Percentiles rank a stretch among this genome's conserved stretches.
These are phyloP conservation scores for Ivindomyrus marchei DNA, from an alignment of 2,113 vertebrate species.

Conservation along the genomic window DNA sequence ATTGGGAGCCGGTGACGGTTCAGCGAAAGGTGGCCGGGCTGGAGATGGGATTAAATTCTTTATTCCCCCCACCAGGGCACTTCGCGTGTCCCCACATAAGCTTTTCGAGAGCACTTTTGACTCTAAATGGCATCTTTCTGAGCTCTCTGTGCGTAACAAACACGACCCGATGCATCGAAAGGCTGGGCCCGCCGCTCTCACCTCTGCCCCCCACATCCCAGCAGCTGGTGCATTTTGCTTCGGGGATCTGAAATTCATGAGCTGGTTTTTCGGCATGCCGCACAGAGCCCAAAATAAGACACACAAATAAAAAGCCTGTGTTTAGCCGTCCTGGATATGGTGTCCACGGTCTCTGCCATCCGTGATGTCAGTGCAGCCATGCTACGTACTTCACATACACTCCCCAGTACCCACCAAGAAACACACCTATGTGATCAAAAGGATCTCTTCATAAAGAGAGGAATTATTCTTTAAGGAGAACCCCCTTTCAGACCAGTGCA, in stretches of 20 bases:
- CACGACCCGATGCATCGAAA: constrained; percentile 41
- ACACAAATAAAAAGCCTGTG: not conserved
- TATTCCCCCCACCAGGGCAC: constrained; percentile 35
- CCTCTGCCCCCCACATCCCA: constrained; percentile 23
- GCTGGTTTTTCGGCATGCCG: not conserved
- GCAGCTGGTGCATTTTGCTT: constrained; percentile 35
- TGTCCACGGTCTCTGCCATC: not conserved
- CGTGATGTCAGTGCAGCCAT: not conserved
- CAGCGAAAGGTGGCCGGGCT: constrained; percentile 35
- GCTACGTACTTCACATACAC: not conserved
- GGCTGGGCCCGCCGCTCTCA: constrained; percentile 39
- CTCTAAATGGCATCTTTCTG: constrained; percentile 38
- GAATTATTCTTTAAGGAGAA: not conserved
- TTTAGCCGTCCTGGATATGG: not conserved
- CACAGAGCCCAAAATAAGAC: not conserved
- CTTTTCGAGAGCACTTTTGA: constrained; percentile 45
- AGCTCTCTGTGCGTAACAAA: constrained; percentile 43
- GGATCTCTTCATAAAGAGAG: not conserved
- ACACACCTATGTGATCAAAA: not conserved
- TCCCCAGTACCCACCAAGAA: not conserved
- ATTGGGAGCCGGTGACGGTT: constrained; percentile 37
- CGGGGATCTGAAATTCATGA: constrained; percentile 23
- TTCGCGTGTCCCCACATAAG: constrained; percentile 41
- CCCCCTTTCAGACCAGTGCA: not conserved
- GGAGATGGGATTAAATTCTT: constrained; percentile 48